Evolutionary conservation across 2,888 invertebrate genomes (phyloP).

Genomic region (Alcis repandata): DNA sequence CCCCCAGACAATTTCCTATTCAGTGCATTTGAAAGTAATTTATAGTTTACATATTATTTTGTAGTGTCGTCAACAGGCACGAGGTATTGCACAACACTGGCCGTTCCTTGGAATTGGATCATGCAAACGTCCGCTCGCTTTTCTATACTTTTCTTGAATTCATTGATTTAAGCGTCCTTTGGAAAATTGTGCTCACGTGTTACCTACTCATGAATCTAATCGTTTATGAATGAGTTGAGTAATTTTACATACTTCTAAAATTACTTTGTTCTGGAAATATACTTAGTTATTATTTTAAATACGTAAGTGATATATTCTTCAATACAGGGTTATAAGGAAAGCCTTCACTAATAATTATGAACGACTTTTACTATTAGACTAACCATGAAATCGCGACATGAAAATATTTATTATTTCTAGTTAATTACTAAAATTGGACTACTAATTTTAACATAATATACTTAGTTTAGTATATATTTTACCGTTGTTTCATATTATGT

Average conservation of each 20-base stretch:
- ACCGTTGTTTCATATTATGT: neutral
- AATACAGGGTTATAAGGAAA: too few species aligned
- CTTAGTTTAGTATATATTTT: too few species aligned
- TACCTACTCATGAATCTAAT: slow-evolving; percentile 30
- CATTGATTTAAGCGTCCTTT: slow-evolving; percentile 16
- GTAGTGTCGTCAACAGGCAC: slow-evolving; percentile 18
- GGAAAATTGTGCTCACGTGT: slow-evolving; percentile 37
- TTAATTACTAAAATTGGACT: too few species aligned
- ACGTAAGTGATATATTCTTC: too few species aligned
- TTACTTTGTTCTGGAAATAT: too few species aligned
- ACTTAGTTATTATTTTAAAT: too few species aligned
- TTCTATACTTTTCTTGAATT: slow-evolving; percentile 43
- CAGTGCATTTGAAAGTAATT: slow-evolving; percentile 50
- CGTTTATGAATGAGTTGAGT: slow-evolving; percentile 21
- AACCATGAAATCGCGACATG: too few species aligned
- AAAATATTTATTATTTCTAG: too few species aligned
- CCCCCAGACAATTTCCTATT: slow-evolving; percentile 56
- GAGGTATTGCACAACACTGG: slow-evolving; percentile 9
- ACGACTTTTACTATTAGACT: too few species aligned
- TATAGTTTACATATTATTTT: slow-evolving; percentile 31
- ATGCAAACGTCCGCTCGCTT: slow-evolving; percentile 18
- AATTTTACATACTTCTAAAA: slow-evolving; percentile 10
- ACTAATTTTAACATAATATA: too few species aligned
- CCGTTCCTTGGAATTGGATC: slow-evolving; percentile 25
- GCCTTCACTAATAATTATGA: too few species aligned